Conservation (phyloP, 2,888 invertebrate species). For the Drosophila subquinaria region DNA sequence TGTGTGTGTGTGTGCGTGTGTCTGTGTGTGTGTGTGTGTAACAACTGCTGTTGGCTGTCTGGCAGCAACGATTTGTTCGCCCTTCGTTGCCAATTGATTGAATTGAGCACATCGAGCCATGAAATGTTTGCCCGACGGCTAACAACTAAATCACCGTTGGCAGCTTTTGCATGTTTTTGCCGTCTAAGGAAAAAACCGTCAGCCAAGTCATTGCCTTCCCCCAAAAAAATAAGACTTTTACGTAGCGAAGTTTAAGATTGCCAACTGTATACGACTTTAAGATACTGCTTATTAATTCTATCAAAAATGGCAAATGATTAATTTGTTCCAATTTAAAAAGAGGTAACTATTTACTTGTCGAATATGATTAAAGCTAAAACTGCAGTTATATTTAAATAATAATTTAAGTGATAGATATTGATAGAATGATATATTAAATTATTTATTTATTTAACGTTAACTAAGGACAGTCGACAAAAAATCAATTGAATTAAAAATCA, state of each 20-base stretch:
- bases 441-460: no score
- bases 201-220: conserved; percentile 42
- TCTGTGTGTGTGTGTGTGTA: conserved; percentile 21
- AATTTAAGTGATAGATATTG: neutral
- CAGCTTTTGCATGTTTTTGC: conserved; percentile 63
- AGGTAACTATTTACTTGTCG: no score
- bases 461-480: no score
- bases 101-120: conserved; percentile 78
- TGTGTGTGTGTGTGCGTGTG: conserved; percentile 20
- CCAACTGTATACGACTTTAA: neutral
- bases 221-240: neutral
- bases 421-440: no score
- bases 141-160: conserved; percentile 78
- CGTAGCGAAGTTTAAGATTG: neutral
- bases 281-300: conserved; percentile 18
- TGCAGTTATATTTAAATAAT: no score
- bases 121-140: conserved; percentile 79
- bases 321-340: neutral
- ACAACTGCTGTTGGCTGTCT: conserved; percentile 46
- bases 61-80: conserved; percentile 60
- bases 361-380: no score
- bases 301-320: neutral
- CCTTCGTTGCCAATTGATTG: conserved; percentile 73
- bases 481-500: no score
- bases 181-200: conserved; percentile 16